These are phyloP conservation scores for Dicrostonyx torquatus DNA, from an alignment of 2,797 vertebrate species.

Conservation along the genomic window DNA sequence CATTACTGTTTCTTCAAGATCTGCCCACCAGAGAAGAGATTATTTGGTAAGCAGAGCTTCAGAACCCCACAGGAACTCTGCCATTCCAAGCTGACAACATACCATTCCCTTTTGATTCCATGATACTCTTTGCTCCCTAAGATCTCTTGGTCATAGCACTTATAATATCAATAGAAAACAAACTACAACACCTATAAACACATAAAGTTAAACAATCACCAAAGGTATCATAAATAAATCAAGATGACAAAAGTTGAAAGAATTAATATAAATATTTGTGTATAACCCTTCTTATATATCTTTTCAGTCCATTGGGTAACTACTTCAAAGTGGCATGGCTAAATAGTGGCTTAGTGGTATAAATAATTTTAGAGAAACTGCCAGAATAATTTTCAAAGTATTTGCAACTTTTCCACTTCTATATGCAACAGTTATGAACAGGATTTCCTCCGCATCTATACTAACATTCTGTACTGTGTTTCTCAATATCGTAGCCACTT, in stretches of 20 bases:
- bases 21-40: not conserved
- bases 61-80: not conserved
- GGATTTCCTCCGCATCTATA: not conserved
- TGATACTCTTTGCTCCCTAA: not conserved
- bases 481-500: not conserved
- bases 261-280: not conserved
- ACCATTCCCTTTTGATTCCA: not conserved
- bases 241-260: not conserved
- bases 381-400: not conserved
- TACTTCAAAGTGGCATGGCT: not conserved
- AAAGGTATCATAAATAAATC: not conserved
- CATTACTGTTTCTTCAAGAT: not conserved
- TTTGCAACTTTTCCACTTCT: not conserved
- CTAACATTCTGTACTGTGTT: not conserved
- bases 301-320: not conserved
- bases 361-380: not conserved
- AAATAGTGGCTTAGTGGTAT: not conserved
- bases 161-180: not conserved
- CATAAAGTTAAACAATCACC: not conserved
- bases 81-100: not conserved
- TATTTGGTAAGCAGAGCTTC: not conserved
- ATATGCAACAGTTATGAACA: not conserved
- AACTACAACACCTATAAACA: not conserved
- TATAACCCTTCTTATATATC: not conserved
- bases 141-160: not conserved